Evolutionary conservation across 92 coral and sea anemone species (phyloP), one percentile per base, ranked within the genome.

Genomic region (Actinernus sp.): DNA sequence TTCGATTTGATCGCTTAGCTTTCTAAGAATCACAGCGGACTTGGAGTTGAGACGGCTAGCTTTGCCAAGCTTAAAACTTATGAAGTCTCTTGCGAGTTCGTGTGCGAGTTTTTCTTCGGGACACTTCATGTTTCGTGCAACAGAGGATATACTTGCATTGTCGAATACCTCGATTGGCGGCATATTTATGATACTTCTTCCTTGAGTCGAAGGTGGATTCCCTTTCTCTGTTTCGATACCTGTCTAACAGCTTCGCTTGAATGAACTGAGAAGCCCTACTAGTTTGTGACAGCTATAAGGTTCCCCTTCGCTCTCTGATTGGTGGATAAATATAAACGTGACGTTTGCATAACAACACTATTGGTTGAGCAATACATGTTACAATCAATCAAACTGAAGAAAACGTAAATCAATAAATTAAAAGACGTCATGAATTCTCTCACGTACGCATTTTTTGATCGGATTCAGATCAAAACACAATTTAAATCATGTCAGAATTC

Each of bases 1-100:
- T 52, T 94, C 98, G 17, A 94, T 78, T 44, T 94, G 91, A 19
- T 69, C 45, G 45, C 95, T 93, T 2, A 94, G 33, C 34, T 83
- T 70, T 22, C 97, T 70, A 11, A 94, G 90, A 0, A 84, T 39
- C 12, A 55, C 50, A 9, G 97, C 97, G 1, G 43, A 63, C 27
- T 81, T 67, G 2, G 88, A 71, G 44, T 65, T 77, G 1, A 67
- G 33, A 23, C 68, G 60, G 1, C 46, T 28, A 3, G 71, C 84
- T 66, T 73, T 84, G 2, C 88, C 92, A 26, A 94, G 67, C 44
- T 74, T 94, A 79, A 55, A 91, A 47, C 51, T 51, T 19, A 94
- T 74, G 61, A 74, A 91, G 61, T 91, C 98, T 38, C 64, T 30
- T 4, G 90, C 98, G 11, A 94, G 49, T 22, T 94, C 93, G 29